Conservation (phyloP, 2,888 invertebrate species). For the Cephonodes hylas region DNA sequence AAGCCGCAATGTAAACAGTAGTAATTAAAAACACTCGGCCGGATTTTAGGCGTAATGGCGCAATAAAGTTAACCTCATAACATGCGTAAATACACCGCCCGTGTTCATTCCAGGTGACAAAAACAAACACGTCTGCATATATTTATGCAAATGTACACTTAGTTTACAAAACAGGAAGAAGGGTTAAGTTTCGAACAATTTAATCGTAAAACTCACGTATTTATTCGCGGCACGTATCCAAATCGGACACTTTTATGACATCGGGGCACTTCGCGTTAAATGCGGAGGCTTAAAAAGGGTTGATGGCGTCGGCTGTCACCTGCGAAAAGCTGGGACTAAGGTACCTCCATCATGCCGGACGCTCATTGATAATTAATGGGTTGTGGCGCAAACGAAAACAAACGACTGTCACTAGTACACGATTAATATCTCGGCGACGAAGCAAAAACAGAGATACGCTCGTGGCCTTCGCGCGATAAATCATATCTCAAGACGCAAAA, state of each 20-base stretch:
- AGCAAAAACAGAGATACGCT: conserved; percentile 78
- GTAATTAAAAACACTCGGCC: conserved; percentile 7
- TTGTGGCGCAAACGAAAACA: conserved; percentile 79
- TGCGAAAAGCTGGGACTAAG: conserved; percentile 69
- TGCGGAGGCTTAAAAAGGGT: conserved; percentile 80
- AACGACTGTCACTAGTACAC: conserved; percentile 76
- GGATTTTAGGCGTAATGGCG: conserved; percentile 6
- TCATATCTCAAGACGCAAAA: conserved; percentile 79
- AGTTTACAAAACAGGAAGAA: conserved; percentile 58
- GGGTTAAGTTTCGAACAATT: conserved; percentile 63
- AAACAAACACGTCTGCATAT: conserved; percentile 11
- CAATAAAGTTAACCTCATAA: conserved; percentile 8
- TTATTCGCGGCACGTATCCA: conserved; percentile 71
- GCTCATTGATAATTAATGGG: conserved; percentile 81
- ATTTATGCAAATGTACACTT: conserved; percentile 23
- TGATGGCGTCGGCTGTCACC: conserved; percentile 77
- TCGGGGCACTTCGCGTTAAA: conserved; percentile 75
- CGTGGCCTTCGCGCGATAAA: conserved; percentile 74
- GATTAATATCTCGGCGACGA: conserved; percentile 77
- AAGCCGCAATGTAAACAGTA: neutral
- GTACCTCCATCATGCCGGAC: conserved; percentile 78
- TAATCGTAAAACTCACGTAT: conserved; percentile 58
- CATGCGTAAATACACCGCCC: conserved; percentile 7
- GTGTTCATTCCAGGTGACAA: conserved; percentile 11
- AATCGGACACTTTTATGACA: conserved; percentile 80